Base-by-base conservation (phyloP, 1,140 invertebrate genomes). In the Eupeodes corollae region DNA sequence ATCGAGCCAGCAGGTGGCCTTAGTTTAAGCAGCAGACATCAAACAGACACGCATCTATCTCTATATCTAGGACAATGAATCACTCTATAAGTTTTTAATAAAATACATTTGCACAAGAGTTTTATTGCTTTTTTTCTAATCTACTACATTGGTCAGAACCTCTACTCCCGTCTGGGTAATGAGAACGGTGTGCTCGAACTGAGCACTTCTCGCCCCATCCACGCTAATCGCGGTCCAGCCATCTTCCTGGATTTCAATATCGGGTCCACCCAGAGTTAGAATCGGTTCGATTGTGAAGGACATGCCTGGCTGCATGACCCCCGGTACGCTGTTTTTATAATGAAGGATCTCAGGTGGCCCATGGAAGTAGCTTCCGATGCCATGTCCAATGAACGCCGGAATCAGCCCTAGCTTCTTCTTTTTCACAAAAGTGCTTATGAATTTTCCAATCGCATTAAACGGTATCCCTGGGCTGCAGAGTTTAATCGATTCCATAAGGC, bases 201-300 rank as follows among this genome's bases (percentile, higher is more conserved):
- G 92, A 26, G 91, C 91, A 15, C 86, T 79, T 59, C 91, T 73
- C 6, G 84, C 76, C 56, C 80, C 70, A 60, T 96, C 91, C 8
- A 72, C 49, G 0, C 86, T 91, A 0, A 88, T 71, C 8, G 83
- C 82, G 2, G 91, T 95, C 91, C 91, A 96, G 0, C 83, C 82
- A 70, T 96, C 91, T 35, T 88, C 78, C 19, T 90, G 70, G 38
- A 93, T 71, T 3, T 78, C 69, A 18, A 88, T 74, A 16, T 83
- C 71, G 11, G 73, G 66, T 2, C 57, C 66, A 1, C 91, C 91
- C 58, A 90, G 79, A 15, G 78, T 78, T 15, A 96, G 58, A 13
- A 87, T 80, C n/a, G 93, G 93, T 63, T 96, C 92, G 38, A 97
- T 88, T 1, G 92, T 96, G 62, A 97, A 96, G 2, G 86, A 88